Evolutionary conservation across 2,113 vertebrate genomes (phyloP), one percentile per base, ranked within the genome.

Genomic region (Kryptolebias marmoratus): DNA sequence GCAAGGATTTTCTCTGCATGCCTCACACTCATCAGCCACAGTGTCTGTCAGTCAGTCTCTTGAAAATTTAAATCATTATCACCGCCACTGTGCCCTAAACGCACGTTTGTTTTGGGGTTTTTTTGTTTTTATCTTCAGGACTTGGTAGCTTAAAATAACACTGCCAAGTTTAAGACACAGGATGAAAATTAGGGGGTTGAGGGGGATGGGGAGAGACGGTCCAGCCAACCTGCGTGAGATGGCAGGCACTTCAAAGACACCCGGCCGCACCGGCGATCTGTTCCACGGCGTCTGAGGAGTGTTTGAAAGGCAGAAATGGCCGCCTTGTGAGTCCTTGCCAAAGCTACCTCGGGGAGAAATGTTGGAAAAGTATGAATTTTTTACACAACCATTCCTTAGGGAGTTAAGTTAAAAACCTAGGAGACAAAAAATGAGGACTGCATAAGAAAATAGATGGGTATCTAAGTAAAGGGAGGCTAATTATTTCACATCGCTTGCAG

Each of bases 251-350:
- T 93, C 93, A 94, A 94, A 94, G 90, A 84, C 13, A 62, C 54
- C 53, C 69, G 87, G 81, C 89, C 68, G 82, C 86, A 91, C 82
- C 75, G 87, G 88, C 90, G 86, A 91, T 92, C 90, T 91, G 90
- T 90, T 92, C 91, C 88, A 83, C 73, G 77, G 82, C 81, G 88
- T 87, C 85, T 87, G 91, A 91, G 88, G 80, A 77, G 85, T 86
- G 84, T 92, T 92, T 94, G 91, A 93, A 94, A 93, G 91, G 90
- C 90, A 88, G 84, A 89, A 89, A 90, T 87, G 89, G 91, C 86
- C 90, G 85, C 83, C 75, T 89, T 93, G 87, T 93, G 91, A 90
- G 82, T 75, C 79, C 73, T 78, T 92, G 93, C 92, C 94, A 94
- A 91, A 88, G 89, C 84, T 90, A 94, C 92, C 92, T 91, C 88